These are phyloP conservation scores for Sminthurinus aureus DNA, from an alignment of 2,888 invertebrate genomes.

Conservation along the genomic window DNA sequence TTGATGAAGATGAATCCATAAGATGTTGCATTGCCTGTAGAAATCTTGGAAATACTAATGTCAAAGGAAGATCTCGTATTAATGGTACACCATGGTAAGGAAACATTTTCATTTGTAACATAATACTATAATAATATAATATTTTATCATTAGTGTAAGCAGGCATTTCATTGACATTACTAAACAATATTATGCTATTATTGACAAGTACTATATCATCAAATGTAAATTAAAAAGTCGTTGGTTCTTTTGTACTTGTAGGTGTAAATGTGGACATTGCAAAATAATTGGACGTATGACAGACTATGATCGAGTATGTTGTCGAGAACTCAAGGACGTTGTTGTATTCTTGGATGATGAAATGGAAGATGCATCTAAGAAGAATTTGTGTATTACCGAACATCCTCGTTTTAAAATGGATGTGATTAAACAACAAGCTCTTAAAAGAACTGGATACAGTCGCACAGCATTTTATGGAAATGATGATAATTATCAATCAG, in stretches of 20 bases:
- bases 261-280: conserved; percentile 51
- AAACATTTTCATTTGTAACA: too few relatives aligned
- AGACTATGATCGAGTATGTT: conserved; percentile 50
- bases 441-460: conserved; percentile 23
- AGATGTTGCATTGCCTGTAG: conserved; percentile 43
- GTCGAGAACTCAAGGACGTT: conserved; percentile 45
- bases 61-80: conserved; percentile 23
- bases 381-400: conserved; percentile 42
- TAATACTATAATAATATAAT: neutral
- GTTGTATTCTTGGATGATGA: conserved; percentile 45
- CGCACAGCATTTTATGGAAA: conserved; percentile 24
- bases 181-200: too few relatives aligned
- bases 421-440: conserved; percentile 42
- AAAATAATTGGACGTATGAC: conserved; percentile 18
- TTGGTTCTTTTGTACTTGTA: conserved; percentile 18
- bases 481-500: neutral
- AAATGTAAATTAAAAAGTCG: neutral
- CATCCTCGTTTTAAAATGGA: conserved; percentile 48
- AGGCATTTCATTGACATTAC: neutral
- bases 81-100: conserved; percentile 24
- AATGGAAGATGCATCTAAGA: conserved; percentile 37
- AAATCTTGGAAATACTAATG: conserved; percentile 38
- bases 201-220: neutral
- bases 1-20: conserved; percentile 29
- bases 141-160: too few relatives aligned